These are phyloP conservation scores for Planococcus citri DNA, from an alignment of 1,140 invertebrate genomes.

Conservation along the genomic window DNA sequence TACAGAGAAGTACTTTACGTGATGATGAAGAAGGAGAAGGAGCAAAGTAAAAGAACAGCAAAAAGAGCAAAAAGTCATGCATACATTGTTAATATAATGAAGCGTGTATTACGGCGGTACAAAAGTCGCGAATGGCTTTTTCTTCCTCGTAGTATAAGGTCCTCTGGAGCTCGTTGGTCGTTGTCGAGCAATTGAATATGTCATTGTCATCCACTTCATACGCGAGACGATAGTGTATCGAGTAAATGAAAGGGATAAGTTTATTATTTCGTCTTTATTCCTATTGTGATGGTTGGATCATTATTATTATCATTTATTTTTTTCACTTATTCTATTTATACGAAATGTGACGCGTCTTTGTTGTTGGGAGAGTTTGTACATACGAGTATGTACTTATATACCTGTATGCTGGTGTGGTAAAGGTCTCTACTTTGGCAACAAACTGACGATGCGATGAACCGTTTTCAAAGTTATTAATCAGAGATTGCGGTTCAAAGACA, in stretches of 20 bases:
- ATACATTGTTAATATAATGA: conserved; percentile 20
- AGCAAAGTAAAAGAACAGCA: too few species aligned
- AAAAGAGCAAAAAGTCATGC: conserved; percentile 12
- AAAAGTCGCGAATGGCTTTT: background rate
- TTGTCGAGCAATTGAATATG: conserved; percentile 5
- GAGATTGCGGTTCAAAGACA: too few species aligned
- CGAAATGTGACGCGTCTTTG: too few species aligned
- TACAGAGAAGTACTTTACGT: too few species aligned
- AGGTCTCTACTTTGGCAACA: too few species aligned
- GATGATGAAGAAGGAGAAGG: too few species aligned
- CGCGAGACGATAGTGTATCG: background rate
- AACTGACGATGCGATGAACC: background rate
- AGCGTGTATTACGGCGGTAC: conserved; percentile 4
- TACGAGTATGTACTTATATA: too few species aligned
- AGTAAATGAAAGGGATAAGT: conserved; percentile 14
- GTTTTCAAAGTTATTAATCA: conserved; percentile 1
- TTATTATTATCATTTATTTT: background rate
- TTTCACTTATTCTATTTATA: background rate
- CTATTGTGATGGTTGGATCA: background rate
- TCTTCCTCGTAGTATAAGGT: background rate
- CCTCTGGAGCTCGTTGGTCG: too few species aligned
- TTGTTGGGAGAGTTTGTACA: too few species aligned
- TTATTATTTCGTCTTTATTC: conserved; percentile 18
- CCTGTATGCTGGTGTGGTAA: too few species aligned
- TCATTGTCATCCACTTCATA: conserved; percentile 9